Conservation (phyloP, 2,113 vertebrate genomes). For the Scytalopus superciliaris region DNA sequence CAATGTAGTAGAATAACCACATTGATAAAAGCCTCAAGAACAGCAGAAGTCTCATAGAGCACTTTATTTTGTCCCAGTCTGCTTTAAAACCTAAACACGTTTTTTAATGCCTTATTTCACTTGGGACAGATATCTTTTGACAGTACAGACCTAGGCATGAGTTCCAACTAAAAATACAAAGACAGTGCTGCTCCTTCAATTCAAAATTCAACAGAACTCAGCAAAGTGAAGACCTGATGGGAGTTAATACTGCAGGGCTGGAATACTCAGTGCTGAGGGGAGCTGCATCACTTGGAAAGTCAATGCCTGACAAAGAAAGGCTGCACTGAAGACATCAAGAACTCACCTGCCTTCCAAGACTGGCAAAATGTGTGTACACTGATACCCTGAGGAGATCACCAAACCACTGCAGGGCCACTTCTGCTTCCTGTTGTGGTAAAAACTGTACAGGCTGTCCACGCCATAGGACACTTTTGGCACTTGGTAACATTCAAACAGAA, state of each 20-base stretch:
- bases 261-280: background rate
- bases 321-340: background rate
- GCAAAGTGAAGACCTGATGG: background rate
- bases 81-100: background rate
- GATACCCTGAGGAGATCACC: slow-evolving; percentile 90
- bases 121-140: background rate
- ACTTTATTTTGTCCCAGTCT: background rate
- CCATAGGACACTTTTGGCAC: slow-evolving; percentile 92
- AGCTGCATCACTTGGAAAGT: background rate
- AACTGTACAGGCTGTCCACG: slow-evolving; percentile 91
- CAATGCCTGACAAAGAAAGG: background rate
- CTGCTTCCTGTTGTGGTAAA: slow-evolving; percentile 80
- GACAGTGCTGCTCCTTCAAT: background rate
- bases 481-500: slow-evolving; percentile 93
- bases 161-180: background rate
- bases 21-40: background rate
- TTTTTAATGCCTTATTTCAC: background rate
- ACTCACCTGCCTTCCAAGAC: slow-evolving; percentile 91
- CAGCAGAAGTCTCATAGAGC: background rate
- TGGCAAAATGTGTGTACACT: slow-evolving; percentile 92
- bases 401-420: slow-evolving; percentile 78
- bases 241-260: background rate
- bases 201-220: background rate
- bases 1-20: background rate
- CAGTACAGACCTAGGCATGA: background rate